Evolutionary conservation across 2,888 invertebrate genomes (phyloP), one percentile per base, ranked within the genome.

Genomic region (Polydrusus tereticollis): DNA sequence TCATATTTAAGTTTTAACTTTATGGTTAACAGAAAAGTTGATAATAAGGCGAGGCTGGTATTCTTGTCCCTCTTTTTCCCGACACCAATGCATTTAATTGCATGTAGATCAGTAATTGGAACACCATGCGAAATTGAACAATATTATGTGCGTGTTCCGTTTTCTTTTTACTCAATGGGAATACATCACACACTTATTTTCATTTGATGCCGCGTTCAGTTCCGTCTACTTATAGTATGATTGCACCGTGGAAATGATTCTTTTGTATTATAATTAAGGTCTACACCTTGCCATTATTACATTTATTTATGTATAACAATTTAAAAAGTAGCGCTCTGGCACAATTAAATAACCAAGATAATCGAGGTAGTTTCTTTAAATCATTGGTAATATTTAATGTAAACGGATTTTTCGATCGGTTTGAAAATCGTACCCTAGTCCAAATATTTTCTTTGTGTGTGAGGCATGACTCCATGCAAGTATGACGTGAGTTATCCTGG

Each of bases 151-250:
- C 43, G 43, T 43, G 18, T 43, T 14, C 43, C 43, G 43, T 18
- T 43, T 43, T 43, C 43, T 43, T 43, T 18, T 43, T 43, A 5
- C 18, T 43, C 16, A 43, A 43, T 43, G 43, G 18, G n/a, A 43
- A 16, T 43, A 43, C 43, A 43, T 43, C 43, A 43, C 43, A 43
- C 43, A 43, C 43, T 43, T 43, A 16, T 43, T 43, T 16, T 43
- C 16, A 14, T 43, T 43, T 43, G 18, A 43, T 43, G 43, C 43
- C 8, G 43, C 4, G 18, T 43, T 43, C 43, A 43, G 43, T 43
- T 43, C 43, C 43, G 43, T 18, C 18, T 43, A 43, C 18, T 43
- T 43, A 43, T 43, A 18, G 1, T 43, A 43, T 43, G n/a, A 43
- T 43, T 43, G 6, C 43, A 18, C 43, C 18, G 43, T 43, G 43